Evolutionary conservation across 2,888 invertebrate genomes (phyloP), one percentile per base, ranked within the genome.

Genomic region (Acanthosepion esculentum): DNA sequence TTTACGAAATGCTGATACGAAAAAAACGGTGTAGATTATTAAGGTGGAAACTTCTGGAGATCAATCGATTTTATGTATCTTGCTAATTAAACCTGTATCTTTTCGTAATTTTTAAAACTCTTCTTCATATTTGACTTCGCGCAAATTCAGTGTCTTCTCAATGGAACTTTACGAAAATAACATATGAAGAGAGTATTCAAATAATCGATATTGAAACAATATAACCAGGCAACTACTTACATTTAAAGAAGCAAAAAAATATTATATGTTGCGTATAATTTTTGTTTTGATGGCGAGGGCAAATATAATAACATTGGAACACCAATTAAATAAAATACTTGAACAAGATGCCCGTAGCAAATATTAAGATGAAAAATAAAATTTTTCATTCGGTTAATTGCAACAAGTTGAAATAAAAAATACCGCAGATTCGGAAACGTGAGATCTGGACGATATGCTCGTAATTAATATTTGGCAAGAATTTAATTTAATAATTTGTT

Each of bases 401-500:
- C 78, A 78, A 78, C 12, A 78, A 78, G 78, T 78, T 12, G 29
- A 33, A n/a, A 78, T 78, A 78, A 12, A n/a, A 78, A 78, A 78
- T 78, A 78, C n/a, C 33, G 33, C 33, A 18, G 12, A 78, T n/a
- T 78, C 0, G 15, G n/a, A 78, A 78, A 78, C 78, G 15, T 78
- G 78, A 78, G n/a, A 78, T 78, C 78, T 33, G 78, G 78, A 78
- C 78, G 78, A 33, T n/a, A 33, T 78, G 78, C 33, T 33, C 10
- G 78, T 78, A 78, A 78, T 78, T 78, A 78, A 78, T 78, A 78
- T 78, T 78, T 78, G 78, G n/a, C 78, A 78, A 78, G 78, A 33
- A 78, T 78, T 78, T 78, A 78, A 78, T 78, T 78, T 78, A 78
- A 78, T 78, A n/a, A 78, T 15, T 1, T n/a, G 41, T 41, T 41